These are phyloP conservation scores for Bagarius yarrelli DNA, from an alignment of 2,113 vertebrate genomes.

Conservation along the genomic window DNA sequence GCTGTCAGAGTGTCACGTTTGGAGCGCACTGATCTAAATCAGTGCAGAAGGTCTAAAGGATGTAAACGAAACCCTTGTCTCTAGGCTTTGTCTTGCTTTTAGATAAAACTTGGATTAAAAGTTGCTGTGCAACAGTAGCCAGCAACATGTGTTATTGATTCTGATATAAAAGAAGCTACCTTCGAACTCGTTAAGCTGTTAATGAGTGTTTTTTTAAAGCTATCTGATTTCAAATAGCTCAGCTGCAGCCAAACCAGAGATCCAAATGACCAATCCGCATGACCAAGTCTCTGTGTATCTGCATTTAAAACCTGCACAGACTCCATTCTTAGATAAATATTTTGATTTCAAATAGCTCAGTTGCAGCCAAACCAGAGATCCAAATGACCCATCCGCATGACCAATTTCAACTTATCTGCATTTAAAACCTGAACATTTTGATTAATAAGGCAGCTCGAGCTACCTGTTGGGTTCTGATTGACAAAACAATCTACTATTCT, in stretches of 20 bases:
- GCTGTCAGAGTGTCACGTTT: conserved; percentile 9
- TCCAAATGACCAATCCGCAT: neutral
- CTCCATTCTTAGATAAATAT: too few species aligned
- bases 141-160: conserved; percentile 15
- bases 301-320: neutral
- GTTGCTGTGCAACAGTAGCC: conserved; percentile 13
- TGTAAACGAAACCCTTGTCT: neutral
- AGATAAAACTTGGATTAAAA: conserved; percentile 10
- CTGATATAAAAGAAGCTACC: neutral
- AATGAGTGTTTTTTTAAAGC: neutral
- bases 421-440: neutral
- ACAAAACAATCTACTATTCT: too few species aligned
- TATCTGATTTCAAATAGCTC: neutral
- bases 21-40: conserved; percentile 12
- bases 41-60: neutral
- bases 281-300: neutral
- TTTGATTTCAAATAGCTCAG: neutral
- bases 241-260: neutral
- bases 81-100: neutral
- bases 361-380: neutral
- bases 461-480: conserved; percentile 14
- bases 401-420: neutral
- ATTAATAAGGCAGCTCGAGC: neutral
- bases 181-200: neutral
- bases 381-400: neutral